Conservation (phyloP, 1,140 invertebrate genomes). For the Frieseomelitta varia region DNA sequence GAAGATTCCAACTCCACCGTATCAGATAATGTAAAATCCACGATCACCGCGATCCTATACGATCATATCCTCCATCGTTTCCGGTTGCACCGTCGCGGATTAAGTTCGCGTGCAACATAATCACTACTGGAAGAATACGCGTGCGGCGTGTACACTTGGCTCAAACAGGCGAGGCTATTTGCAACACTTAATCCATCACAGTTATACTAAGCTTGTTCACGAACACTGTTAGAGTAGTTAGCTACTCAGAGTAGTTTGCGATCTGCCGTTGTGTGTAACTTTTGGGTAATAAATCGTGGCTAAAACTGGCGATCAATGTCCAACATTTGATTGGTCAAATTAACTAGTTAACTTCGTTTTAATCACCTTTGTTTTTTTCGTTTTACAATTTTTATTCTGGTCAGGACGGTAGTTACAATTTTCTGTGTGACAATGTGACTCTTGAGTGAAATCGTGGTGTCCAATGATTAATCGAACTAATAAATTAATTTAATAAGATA, state of each 20-base stretch:
- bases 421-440: too few relatives aligned
- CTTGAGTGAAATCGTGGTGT: too few relatives aligned
- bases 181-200: constrained; percentile 46
- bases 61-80: not conserved
- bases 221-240: constrained; percentile 26
- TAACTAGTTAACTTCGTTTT: not conserved
- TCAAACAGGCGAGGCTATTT: constrained; percentile 22
- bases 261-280: not conserved
- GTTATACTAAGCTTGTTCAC: constrained; percentile 40
- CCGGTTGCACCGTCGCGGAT: not conserved
- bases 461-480: too few relatives aligned
- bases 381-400: too few relatives aligned
- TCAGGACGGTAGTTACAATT: too few relatives aligned
- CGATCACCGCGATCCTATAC: constrained; percentile 5
- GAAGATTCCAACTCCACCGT: not conserved
- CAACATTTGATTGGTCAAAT: not conserved
- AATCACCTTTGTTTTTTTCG: too few relatives aligned
- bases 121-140: not conserved
- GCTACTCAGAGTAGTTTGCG: not conserved
- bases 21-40: not conserved
- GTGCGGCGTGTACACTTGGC: not conserved
- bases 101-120: constrained; percentile 31
- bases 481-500: too few relatives aligned
- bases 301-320: not conserved
- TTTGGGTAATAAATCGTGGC: not conserved